phyloP scores from a whole-genome alignment of 2,797 vertebrate genomes.

The Capromys pilorides region DNA sequence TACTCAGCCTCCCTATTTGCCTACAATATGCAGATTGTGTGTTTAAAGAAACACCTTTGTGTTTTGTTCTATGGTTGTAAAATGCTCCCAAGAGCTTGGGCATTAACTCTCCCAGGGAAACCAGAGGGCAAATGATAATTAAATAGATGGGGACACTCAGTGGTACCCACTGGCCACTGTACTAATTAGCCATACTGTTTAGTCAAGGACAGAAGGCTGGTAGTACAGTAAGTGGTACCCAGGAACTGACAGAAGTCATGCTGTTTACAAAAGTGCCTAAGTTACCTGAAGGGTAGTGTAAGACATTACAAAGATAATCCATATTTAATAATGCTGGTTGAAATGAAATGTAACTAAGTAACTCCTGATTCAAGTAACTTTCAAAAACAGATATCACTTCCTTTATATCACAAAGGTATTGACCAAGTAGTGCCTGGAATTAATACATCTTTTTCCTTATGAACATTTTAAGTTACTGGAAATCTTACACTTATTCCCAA shows the following conservation, averaged over 20 bases:
- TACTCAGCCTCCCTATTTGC: neutral
- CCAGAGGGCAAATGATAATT: neutral
- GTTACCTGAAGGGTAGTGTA: neutral
- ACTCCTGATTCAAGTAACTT: slow-evolving; percentile 33
- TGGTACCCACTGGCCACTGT: neutral
- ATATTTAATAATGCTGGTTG: neutral
- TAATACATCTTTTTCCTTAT: neutral
- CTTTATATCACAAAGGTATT: neutral
- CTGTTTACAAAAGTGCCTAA: neutral
- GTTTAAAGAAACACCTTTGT: neutral
- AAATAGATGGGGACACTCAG: neutral
- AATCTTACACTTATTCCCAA: neutral
- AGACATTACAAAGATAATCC: neutral
- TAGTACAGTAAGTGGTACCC: neutral
- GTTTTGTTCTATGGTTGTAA: neutral
- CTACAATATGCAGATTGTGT: neutral
- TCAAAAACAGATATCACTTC: slow-evolving; percentile 11
- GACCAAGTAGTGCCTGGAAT: neutral
- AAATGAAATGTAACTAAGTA: slow-evolving; percentile 29
- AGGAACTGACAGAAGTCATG: neutral
- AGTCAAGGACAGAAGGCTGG: neutral
- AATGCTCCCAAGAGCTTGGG: neutral
- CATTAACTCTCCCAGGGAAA: neutral
- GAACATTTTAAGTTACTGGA: neutral
- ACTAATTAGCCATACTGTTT: neutral